These are phyloP conservation scores for Venturia canescens DNA, from an alignment of 1,140 invertebrate genomes.

Conservation along the genomic window DNA sequence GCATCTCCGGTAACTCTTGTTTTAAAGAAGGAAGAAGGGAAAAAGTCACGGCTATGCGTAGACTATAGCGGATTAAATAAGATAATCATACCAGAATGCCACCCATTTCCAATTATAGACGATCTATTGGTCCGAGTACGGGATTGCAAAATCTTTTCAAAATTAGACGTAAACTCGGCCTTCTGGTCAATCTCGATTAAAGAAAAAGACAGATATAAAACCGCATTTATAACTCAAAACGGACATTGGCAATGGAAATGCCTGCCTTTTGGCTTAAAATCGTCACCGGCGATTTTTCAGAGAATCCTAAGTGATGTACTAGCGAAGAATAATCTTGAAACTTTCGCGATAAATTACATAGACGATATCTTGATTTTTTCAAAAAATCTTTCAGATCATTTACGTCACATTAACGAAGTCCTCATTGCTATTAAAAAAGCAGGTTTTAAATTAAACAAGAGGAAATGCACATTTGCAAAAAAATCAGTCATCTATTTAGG, in stretches of 20 bases:
- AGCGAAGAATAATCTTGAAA: slow-evolving; percentile 29
- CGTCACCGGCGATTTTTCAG: not conserved
- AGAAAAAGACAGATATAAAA: slow-evolving; percentile 16
- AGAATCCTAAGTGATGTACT: slow-evolving; percentile 14
- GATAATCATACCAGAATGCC: slow-evolving; percentile 56
- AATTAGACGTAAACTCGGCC: slow-evolving; percentile 58
- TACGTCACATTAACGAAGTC: slow-evolving; percentile 47
- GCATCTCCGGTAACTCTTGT: slow-evolving; percentile 48
- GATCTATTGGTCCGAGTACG: slow-evolving; percentile 52
- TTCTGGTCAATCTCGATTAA: slow-evolving; percentile 58
- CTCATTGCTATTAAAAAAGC: slow-evolving; percentile 33
- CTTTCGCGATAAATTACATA: slow-evolving; percentile 54
- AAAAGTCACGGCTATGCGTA: slow-evolving; percentile 56
- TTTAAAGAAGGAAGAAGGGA: slow-evolving; percentile 53
- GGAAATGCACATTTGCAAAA: slow-evolving; percentile 54
- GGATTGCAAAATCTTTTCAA: slow-evolving; percentile 52
- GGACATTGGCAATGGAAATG: slow-evolving; percentile 5
- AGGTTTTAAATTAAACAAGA: slow-evolving; percentile 55
- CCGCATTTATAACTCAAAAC: not conserved
- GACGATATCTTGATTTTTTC: slow-evolving; percentile 59
- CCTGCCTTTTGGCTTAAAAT: not conserved
- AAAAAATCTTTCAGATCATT: slow-evolving; percentile 50
- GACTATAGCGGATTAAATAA: slow-evolving; percentile 60
- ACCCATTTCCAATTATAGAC: slow-evolving; percentile 62
- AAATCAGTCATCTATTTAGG: slow-evolving; percentile 52